Base-by-base conservation (phyloP, 2,888 invertebrate species). In the Microchrysa polita region DNA sequence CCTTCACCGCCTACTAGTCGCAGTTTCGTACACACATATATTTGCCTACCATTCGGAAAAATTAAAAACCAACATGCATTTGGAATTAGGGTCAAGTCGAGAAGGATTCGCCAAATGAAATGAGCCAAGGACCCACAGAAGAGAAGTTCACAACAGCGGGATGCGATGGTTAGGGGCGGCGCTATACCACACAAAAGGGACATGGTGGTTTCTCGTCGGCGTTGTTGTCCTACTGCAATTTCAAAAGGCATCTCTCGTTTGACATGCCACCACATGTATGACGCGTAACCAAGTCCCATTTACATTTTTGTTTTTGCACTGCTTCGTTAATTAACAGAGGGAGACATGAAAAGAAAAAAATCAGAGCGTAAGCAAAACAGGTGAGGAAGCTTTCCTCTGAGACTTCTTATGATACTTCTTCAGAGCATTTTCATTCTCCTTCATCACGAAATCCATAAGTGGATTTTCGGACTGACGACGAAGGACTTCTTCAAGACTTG, bases 241-340 rank as follows among this genome's bases (percentile, higher is more conserved):
- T 65, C 65, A 65, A 65, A 48, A 65, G 65, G 44, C 42, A 44
- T n/a, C 65, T 61, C 53, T 67, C 53, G 27, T 23, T 67, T 53
- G 67, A 53, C 34, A 16, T 52, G 53, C 18, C 27, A 14, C 52
- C 18, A 10, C 34, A 61, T n/a, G 16, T 53, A 27, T 67, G 67
- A 67, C 18, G 67, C 53, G 67, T 40, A n/a, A 55, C n/a, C 67
- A n/a, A n/a, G 23, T 69, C 57, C 40, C 55, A 69, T 69, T 69
- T 69, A 69, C 69, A 69, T 69, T 55, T 40, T n/a, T n/a, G n/a
- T n/a, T 57, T 69, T 69, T 69, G 69, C 69, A 4, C n/a, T 69
- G 69, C 57, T 22, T 44, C 57, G 57, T 69, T 69, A 69, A 69
- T 69, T 69, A 69, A 69, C 48, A 22, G 40, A 40, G 55, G 57